Evolutionary conservation across 2,888 invertebrate genomes (phyloP).

Genomic region (Congeria kusceri): DNA sequence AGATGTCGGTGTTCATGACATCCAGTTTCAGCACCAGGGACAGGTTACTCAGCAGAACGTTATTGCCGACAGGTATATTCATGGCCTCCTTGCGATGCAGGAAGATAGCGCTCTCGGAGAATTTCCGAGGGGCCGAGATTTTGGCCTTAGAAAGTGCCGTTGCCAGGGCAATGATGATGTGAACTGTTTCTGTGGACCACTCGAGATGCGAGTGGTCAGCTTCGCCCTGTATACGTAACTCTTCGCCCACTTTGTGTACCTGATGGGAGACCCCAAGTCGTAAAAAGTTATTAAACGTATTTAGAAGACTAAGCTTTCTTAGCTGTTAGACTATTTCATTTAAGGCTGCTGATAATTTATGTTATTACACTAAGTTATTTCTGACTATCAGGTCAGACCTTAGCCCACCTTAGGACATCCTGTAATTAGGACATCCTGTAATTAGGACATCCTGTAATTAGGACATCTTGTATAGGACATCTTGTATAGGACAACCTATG

Average conservation of each 20-base stretch:
- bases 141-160: slow-evolving; percentile 65
- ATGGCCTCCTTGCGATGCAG: slow-evolving; percentile 37
- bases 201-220: slow-evolving; percentile 81
- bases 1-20: slow-evolving; percentile 75
- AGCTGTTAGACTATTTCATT: no score
- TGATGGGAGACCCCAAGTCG: no score
- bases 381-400: no score
- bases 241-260: slow-evolving; percentile 75
- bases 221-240: slow-evolving; percentile 76
- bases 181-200: slow-evolving; percentile 77
- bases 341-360: no score
- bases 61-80: slow-evolving; percentile 51
- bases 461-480: no score
- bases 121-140: slow-evolving; percentile 44
- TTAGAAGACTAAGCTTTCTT: no score
- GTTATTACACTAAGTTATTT: no score
- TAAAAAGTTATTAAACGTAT: no score
- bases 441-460: no score
- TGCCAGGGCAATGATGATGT: slow-evolving; percentile 70
- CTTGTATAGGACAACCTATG: no score
- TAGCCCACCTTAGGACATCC: no score
- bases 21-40: slow-evolving; percentile 62
- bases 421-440: no score
- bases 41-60: background rate
- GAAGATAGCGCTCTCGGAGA: slow-evolving; percentile 54